Evolutionary conservation across 2,113 vertebrate genomes (phyloP).

Genomic region (Zosterops borbonicus): DNA sequence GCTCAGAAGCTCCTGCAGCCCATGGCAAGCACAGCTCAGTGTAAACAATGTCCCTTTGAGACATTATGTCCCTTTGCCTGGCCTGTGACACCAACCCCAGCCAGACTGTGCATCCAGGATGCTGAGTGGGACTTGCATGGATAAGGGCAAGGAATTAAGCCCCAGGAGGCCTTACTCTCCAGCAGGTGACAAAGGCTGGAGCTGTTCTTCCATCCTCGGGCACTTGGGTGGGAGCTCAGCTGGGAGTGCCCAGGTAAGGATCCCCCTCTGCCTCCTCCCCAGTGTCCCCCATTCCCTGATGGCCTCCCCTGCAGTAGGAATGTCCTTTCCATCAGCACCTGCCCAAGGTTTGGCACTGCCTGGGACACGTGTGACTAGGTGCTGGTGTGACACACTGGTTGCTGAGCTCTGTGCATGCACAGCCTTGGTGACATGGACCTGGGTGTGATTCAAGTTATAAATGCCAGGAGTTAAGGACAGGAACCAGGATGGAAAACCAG

Average conservation of each 20-base stretch:
- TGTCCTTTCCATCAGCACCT: neutral
- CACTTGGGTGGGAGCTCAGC: neutral
- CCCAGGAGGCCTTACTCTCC: neutral
- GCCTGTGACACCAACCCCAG: accelerated
- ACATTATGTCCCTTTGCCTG: no score
- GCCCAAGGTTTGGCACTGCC: neutral
- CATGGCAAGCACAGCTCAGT: accelerated
- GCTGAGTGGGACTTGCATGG: no score
- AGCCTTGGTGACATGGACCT: neutral
- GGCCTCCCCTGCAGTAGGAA: neutral
- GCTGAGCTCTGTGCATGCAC: neutral
- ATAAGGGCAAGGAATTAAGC: neutral
- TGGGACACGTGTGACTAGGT: no score
- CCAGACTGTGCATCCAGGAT: neutral
- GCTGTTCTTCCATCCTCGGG: accelerated
- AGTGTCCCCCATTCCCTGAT: accelerated
- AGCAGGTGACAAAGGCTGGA: neutral
- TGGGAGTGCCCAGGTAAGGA: neutral
- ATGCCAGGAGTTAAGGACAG: neutral
- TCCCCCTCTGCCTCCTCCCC: neutral
- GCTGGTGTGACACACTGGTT: neutral
- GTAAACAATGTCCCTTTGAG: neutral
- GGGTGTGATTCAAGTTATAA: neutral
- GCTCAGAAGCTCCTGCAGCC: neutral
- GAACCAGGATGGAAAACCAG: neutral